These are phyloP conservation scores for Phortica magna DNA, from an alignment of 2,888 invertebrate genomes.

Conservation along the genomic window DNA sequence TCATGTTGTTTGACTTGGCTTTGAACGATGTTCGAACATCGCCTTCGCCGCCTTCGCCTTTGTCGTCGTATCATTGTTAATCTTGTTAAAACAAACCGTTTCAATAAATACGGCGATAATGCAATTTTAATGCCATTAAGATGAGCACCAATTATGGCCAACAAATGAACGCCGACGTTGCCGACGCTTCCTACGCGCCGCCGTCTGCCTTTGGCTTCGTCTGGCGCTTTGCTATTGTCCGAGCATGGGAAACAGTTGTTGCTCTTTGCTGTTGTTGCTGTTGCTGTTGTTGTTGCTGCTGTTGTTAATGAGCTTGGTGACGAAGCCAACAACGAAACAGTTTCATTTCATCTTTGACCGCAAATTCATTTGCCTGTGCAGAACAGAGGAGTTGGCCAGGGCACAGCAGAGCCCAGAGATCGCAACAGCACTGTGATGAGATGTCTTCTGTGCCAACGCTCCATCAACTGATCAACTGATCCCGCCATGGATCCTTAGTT, in stretches of 20 bases:
- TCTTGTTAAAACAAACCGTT: slow-evolving; percentile 72
- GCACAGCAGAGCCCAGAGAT: background rate
- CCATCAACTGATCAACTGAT: background rate
- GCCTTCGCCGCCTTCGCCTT: slow-evolving; percentile 50
- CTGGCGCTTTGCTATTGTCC: background rate
- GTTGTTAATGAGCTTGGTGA: slow-evolving; percentile 66
- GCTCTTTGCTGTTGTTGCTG: slow-evolving; percentile 16
- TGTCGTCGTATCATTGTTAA: slow-evolving; percentile 61
- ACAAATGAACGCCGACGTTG: slow-evolving; percentile 4
- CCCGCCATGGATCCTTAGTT: background rate
- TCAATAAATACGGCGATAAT: slow-evolving; percentile 76
- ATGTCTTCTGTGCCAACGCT: background rate
- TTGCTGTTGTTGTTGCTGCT: slow-evolving; percentile 36
- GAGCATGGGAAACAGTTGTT: background rate
- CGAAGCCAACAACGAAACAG: slow-evolving; percentile 52
- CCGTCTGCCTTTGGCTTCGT: background rate
- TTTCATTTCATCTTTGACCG: slow-evolving; percentile 48
- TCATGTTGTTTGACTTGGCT: slow-evolving; percentile 5
- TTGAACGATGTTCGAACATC: background rate
- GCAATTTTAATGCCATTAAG: slow-evolving; percentile 77
- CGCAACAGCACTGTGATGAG: background rate
- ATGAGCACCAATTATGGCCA: slow-evolving; percentile 76
- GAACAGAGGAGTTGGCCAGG: background rate
- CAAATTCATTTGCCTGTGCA: slow-evolving; percentile 18
- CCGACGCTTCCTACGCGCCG: background rate